Evolutionary conservation across 2,113 vertebrate genomes (phyloP).

Genomic region (Ploceus nigricollis): DNA sequence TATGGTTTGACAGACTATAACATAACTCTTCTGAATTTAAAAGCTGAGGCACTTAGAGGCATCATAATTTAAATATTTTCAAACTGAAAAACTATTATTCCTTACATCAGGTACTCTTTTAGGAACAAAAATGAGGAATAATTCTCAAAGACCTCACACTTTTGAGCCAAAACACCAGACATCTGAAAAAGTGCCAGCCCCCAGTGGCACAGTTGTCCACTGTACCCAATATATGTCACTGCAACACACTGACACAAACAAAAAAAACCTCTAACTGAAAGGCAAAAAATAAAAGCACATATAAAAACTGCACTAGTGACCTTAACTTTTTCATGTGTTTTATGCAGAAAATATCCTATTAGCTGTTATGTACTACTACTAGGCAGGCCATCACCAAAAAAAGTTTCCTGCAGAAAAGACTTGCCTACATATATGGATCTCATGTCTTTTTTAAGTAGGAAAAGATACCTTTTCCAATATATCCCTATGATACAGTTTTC

Average conservation of each 20-base stretch:
- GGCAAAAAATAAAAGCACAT: background rate
- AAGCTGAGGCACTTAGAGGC: background rate
- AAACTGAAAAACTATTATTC: background rate
- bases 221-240: background rate
- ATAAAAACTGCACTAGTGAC: background rate
- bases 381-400: background rate
- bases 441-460: constrained; percentile 42
- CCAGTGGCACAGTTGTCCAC: background rate
- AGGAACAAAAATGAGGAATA: background rate
- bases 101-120: background rate
- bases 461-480: constrained; percentile 5
- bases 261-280: background rate
- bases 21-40: background rate
- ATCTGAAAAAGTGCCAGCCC: background rate
- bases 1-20: background rate
- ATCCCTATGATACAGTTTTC: background rate
- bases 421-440: background rate
- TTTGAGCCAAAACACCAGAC: background rate
- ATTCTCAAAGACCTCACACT: background rate
- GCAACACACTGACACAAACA: background rate
- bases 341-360: background rate
- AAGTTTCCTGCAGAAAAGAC: background rate
- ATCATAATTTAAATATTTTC: background rate
- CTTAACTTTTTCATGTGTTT: background rate
- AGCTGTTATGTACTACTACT: background rate